Conservation (phyloP, 2,113 vertebrate genomes). For the Vanacampus margaritifer region DNA sequence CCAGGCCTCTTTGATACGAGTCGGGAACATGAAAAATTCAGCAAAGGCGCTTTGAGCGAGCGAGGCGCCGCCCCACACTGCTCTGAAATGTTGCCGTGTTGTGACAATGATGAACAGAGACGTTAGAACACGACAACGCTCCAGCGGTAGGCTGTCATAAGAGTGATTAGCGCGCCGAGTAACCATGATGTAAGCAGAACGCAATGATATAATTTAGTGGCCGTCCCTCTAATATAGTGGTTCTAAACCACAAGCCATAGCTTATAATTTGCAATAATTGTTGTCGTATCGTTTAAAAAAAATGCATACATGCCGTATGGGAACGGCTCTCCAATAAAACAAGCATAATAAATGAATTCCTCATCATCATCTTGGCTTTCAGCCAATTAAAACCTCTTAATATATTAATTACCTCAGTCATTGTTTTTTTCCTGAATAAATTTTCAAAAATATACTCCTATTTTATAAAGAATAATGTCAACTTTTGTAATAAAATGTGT, state of each 20-base stretch:
- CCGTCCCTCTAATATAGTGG: neutral
- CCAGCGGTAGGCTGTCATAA: neutral
- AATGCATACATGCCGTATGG: no score
- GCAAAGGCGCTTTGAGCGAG: slow-evolving; percentile 3
- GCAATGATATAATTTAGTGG: neutral
- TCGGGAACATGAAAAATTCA: slow-evolving; percentile 5
- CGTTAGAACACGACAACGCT: slow-evolving; percentile 4
- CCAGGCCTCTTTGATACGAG: slow-evolving; percentile 1
- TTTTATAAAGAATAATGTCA: no score
- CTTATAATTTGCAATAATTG: neutral
- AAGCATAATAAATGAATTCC: no score
- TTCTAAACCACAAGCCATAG: neutral
- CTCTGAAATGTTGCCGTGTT: slow-evolving; percentile 5
- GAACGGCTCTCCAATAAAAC: no score
- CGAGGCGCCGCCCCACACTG: neutral
- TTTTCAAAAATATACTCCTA: no score
- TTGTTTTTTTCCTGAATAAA: no score
- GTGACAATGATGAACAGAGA: slow-evolving; percentile 7
- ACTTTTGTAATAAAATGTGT: no score
- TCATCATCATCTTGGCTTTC: no score
- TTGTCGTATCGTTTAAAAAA: neutral
- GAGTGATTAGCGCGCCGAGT: neutral
- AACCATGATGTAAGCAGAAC: slow-evolving; percentile 1
- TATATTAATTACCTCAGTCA: no score
- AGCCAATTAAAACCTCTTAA: no score